Base-by-base conservation (phyloP, 2,888 invertebrate genomes). In the Pammene fasciana region DNA sequence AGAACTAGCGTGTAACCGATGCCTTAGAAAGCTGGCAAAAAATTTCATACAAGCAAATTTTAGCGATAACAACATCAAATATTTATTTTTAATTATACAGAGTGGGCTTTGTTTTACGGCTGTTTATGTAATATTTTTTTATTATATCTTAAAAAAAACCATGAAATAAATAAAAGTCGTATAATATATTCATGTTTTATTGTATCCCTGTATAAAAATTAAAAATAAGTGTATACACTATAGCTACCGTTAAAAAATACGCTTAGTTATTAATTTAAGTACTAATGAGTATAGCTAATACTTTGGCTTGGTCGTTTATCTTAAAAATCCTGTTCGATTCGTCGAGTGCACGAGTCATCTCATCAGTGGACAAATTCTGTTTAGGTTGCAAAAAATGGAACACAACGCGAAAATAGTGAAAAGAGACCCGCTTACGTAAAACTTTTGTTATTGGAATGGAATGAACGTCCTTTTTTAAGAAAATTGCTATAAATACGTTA, bases 231-330 rank as follows among this genome's bases (percentile, higher is more conserved):
- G 16, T 77, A 79, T 74, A 78, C 77, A 43, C 38, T 46, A 46
- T 54, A 34, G 54, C 34, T 77, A 74, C 72, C 75, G 75, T 77
- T 70, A 77, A 75, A 67, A 77, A 71, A 66, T 72, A 70, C 62
- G 68, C 75, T 77, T 79, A 79, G 74, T 73, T 10, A 54, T 70
- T 77, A 75, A 71, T 65, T n/a, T 74, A 72, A 80, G 80, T 82
- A 82, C 82, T 79, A 82, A 76, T 68, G 68, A 68, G 68, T 64
- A 68, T 68, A 62, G 48, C 52, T 68, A 68, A 79, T 81, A 79
- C 86, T 86, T 86, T 86, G 86, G 86, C 80, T 83, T 82, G 48
- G 62, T 68, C 65, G 34, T 65, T 56, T 14, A 9, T 56, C 45
- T 60, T 18, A 59, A 26, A 55, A 50, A 50, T n/a, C 6, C 18